Base-by-base conservation (phyloP, 2,888 invertebrate species). In the Agrotis clavis region DNA sequence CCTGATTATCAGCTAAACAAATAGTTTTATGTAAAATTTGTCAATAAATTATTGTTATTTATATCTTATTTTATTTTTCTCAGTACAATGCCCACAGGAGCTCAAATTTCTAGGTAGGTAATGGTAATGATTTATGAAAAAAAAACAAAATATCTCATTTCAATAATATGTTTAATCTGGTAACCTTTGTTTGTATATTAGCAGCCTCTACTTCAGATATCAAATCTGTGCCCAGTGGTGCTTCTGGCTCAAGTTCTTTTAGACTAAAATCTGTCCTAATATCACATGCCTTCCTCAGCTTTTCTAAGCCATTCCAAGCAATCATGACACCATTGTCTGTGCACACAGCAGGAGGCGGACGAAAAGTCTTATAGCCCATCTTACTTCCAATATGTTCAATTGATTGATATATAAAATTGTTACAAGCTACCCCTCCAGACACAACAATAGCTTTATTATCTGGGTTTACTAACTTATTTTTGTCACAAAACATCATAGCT, bases 271-370 rank as follows among this genome's bases (percentile, higher is more conserved):
- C 96, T 60, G 86, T 88, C 51, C 91, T 75, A 71, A 95, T 81
- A 66, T 96, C 96, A 77, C 86, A 86, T 21, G 96, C 91, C 35
- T 91, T 92, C 69, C 89, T 93, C 86, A 97, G 97, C 92, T 97
- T 98, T 94, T 99, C 99, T 66, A 99, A 96, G 13, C 99, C 99
- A 96, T 99, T 99, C 99, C 99, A 99, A 21, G 99, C 99, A 87
- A 99, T 98, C 99, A 99, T 99, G 48, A 99, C 97, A 11, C 99
- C 99, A 97, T 99, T 99, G 92, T 99, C 99, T 0, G 99, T 99
- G 91, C 99, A 99, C 14, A 99, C 97, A 88, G 97, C 97, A 30
- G 98, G 97, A 4, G 99, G 98, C 18, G 99, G 99, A 71, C 98
- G 97, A 70, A 97, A 96, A 6, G 98, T 95, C 88, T 95, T 95